Evolutionary conservation across 2,888 invertebrate genomes (phyloP), one percentile per base, ranked within the genome.

Genomic region (Pristionchus fissidentatus): DNA sequence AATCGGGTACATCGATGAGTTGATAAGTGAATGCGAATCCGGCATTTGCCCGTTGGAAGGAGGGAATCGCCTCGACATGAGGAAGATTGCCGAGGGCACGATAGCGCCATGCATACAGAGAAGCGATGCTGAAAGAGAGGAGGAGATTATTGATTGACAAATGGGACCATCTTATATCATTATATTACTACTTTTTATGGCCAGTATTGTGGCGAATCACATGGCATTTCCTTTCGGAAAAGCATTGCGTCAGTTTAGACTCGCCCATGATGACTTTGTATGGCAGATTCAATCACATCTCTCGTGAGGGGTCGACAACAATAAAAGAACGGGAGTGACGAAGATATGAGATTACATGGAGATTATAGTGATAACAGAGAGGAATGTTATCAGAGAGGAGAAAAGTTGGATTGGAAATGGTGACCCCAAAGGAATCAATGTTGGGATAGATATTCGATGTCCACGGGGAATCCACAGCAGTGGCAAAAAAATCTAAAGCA

Each of bases 21-120:
- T 99, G 99, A 94, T 96, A 98, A 93, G 98, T 97, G 93, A 95
- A 95, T 0, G 94, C 94, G 89, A 99, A 96, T 3, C 99, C 99
- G 0, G 97, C 95, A 94, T 99, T 99, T 26, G 97, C 96, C 0
- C 94, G 94, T 84, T 87, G 84, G 93, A 97, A 99, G 93, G 98
- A 97, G 0, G 95, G 94, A 92, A 95, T 95, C 3, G 94, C 94
- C 83, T 95, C 94, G 70, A 99, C 97, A 93, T 99, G 99, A 0
- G 95, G 94, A 89, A 99, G 94, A 94, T 98, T 97, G 3, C 97
- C 97, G n/a, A 99, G 94, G 89, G 96, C 84, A 52, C 88, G 86
- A 87, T 92, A 92, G 26, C 94, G 89, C 94, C 94, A 94, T 89
- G 93, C 93, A 91, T 94, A 94, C 85, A 94, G 90, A 52, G 92